These are phyloP conservation scores for Stramonita haemastoma DNA, from an alignment of 2,888 invertebrate genomes.

Conservation along the genomic window DNA sequence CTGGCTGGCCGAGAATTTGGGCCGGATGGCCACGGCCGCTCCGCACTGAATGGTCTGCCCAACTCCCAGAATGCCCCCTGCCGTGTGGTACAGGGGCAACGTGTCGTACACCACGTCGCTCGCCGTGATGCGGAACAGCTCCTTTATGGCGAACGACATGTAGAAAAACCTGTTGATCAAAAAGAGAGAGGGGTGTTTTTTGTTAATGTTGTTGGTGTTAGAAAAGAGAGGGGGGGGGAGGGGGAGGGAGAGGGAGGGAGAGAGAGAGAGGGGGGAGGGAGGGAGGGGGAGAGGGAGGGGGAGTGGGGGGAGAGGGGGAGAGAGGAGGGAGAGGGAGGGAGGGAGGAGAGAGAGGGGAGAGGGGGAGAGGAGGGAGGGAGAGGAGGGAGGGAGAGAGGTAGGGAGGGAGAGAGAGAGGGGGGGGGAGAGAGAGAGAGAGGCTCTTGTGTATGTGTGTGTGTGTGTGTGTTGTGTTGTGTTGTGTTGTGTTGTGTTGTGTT, in stretches of 20 bases:
- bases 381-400: no score
- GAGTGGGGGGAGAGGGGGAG: no score
- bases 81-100: constrained; percentile 96
- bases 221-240: no score
- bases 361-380: no score
- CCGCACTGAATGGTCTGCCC: constrained; percentile 84
- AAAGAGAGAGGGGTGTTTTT: not conserved
- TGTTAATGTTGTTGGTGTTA: no score
- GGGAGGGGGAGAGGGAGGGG: no score
- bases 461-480: not conserved
- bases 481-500: no score
- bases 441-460: not conserved
- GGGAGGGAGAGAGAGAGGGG: no score
- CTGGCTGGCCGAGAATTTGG: constrained; percentile 95
- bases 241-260: not conserved
- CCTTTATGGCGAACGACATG: constrained; percentile 69
- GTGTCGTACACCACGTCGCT: constrained; percentile 92
- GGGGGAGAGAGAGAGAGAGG: no score
- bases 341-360: no score
- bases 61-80: constrained; percentile 91
- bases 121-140: constrained; percentile 63
- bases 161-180: constrained; percentile 70
- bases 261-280: no score
- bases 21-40: constrained; percentile 88
- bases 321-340: no score